These are phyloP conservation scores for Bombylius discolor DNA, from an alignment of 2,888 invertebrate genomes.

Conservation along the genomic window DNA sequence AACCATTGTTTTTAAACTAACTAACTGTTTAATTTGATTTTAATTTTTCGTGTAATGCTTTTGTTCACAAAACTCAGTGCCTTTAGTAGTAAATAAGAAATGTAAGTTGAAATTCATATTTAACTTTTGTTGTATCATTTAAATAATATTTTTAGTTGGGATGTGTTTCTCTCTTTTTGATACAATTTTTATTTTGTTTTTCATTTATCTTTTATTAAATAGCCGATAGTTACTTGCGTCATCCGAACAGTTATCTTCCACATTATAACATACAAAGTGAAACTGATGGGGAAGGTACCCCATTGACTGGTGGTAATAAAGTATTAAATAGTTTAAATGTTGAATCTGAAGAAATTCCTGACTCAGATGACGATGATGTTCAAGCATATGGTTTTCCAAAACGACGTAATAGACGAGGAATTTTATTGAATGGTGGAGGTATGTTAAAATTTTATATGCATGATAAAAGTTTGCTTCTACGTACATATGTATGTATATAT, in stretches of 20 bases:
- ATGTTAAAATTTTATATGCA: constrained; percentile 1
- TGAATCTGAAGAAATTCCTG: constrained; percentile 9
- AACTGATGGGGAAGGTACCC: constrained; percentile 43
- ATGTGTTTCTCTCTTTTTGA: not conserved
- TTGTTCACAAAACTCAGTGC: constrained; percentile 36
- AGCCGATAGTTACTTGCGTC: constrained; percentile 62
- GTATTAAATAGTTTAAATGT: constrained; percentile 13
- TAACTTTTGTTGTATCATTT: not conserved
- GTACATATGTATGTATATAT: not conserved
- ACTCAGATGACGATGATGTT: constrained; percentile 33
- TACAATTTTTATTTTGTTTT: too few species aligned
- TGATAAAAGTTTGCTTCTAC: too few species aligned
- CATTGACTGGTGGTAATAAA: constrained; percentile 15
- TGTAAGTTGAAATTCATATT: constrained; percentile 27
- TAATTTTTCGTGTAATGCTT: not conserved
- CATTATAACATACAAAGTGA: constrained; percentile 53
- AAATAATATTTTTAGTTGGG: not conserved
- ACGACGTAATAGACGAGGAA: constrained; percentile 32
- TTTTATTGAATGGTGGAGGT: constrained; percentile 19
- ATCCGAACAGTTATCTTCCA: constrained; percentile 74
- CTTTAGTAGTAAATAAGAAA: constrained; percentile 44
- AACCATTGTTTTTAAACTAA: too few species aligned
- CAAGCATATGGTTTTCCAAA: constrained; percentile 41
- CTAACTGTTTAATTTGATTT: not conserved
- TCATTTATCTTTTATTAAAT: constrained; percentile 9